Conservation (phyloP, 1,140 invertebrate genomes). For the Gryon sp. region DNA sequence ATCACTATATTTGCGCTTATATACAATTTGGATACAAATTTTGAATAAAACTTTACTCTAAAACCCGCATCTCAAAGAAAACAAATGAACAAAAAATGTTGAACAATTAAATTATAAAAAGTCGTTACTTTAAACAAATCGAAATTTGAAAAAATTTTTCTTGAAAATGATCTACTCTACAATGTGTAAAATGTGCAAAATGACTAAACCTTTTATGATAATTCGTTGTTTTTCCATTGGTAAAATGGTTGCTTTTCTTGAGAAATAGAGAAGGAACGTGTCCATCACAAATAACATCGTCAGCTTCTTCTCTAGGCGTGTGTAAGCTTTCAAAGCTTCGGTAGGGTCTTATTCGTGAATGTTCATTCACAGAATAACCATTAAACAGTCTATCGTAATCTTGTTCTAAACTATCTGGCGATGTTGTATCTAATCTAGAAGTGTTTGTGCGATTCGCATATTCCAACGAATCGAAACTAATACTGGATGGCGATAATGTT, state of each 20-base stretch:
- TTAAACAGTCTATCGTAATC: constrained; percentile 70
- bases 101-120: too few species aligned
- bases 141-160: neutral
- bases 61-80: too few species aligned
- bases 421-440: constrained; percentile 72
- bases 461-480: constrained; percentile 82
- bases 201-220: constrained; percentile 41
- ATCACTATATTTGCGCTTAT: too few species aligned
- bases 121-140: too few species aligned
- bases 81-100: too few species aligned
- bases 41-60: too few species aligned
- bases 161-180: too few species aligned
- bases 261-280: constrained; percentile 68
- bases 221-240: constrained; percentile 10
- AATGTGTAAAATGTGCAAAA: neutral
- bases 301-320: constrained; percentile 67
- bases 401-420: constrained; percentile 80
- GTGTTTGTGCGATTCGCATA: constrained; percentile 74
- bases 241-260: constrained; percentile 66
- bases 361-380: constrained; percentile 59
- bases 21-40: neutral
- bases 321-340: constrained; percentile 77
- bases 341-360: constrained; percentile 73
- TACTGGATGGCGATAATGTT: constrained; percentile 79
- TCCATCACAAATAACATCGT: constrained; percentile 57